Evolutionary conservation across 2,797 vertebrate genomes (phyloP).

Genomic region (Pipistrellus kuhlii): DNA sequence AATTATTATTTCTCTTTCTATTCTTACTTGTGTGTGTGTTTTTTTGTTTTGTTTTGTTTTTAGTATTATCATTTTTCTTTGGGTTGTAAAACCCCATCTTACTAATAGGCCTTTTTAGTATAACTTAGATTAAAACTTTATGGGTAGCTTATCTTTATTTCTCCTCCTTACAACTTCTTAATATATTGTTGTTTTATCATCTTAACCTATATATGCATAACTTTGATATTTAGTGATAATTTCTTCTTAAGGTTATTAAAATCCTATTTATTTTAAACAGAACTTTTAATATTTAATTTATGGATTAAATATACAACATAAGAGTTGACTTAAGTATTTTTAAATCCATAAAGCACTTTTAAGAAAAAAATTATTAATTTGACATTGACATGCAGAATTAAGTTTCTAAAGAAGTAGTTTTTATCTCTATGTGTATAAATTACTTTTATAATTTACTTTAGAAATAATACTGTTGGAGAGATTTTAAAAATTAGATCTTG

Average conservation of each 20-base stretch:
- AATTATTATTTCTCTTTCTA: background rate
- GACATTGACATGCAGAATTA: background rate
- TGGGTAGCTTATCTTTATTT: background rate
- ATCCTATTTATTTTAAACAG: constrained; percentile 11
- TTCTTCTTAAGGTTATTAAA: constrained; percentile 5
- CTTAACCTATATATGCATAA: background rate
- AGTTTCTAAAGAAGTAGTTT: constrained; percentile 49
- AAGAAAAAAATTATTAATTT: constrained; percentile 59
- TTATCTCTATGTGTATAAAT: constrained; percentile 37
- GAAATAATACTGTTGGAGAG: background rate
- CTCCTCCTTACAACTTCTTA: background rate
- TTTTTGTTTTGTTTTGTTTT: background rate
- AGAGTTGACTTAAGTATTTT: constrained; percentile 44
- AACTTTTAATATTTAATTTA: background rate
- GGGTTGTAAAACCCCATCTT: background rate
- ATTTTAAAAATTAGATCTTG: constrained; percentile 23
- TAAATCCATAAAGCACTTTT: background rate
- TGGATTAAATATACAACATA: background rate
- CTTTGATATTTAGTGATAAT: constrained; percentile 31
- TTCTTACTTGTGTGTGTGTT: background rate
- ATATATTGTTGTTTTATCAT: constrained; percentile 17
- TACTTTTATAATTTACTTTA: constrained; percentile 54
- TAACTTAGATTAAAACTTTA: background rate
- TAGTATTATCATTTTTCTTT: constrained; percentile 40
- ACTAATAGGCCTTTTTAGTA: background rate